These are phyloP conservation scores for Tiliacea citrago DNA, from an alignment of 2,888 invertebrate species.

Conservation along the genomic window DNA sequence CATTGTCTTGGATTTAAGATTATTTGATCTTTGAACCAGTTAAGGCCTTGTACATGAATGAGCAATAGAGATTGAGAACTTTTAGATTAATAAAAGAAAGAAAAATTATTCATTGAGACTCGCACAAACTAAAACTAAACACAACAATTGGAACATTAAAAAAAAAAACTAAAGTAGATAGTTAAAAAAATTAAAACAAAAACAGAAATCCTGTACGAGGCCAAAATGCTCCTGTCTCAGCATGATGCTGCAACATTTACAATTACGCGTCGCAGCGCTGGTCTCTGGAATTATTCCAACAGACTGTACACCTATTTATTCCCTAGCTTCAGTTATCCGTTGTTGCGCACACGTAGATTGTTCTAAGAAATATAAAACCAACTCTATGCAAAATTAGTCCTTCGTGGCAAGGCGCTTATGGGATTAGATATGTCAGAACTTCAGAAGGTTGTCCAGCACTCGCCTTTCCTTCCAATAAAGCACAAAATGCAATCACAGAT, in stretches of 20 bases:
- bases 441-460: neutral
- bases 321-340: neutral
- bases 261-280: too few species aligned
- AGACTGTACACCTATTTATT: neutral
- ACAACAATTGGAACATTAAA: too few species aligned
- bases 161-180: too few species aligned
- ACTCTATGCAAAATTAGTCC: neutral
- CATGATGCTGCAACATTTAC: too few species aligned
- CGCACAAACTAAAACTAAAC: too few species aligned
- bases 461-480: neutral
- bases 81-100: neutral
- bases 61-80: neutral
- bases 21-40: constrained; percentile 26
- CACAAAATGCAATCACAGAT: neutral
- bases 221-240: too few species aligned
- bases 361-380: neutral
- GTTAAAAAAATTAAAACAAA: too few species aligned
- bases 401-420: neutral
- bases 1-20: constrained; percentile 28
- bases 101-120: too few species aligned
- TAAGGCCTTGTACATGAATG: neutral
- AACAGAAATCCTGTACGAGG: too few species aligned
- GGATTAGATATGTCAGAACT: neutral
- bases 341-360: neutral
- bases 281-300: neutral